Evolutionary conservation across 2,113 vertebrate species (phyloP).

Genomic region (Mystacornis crossleyi): DNA sequence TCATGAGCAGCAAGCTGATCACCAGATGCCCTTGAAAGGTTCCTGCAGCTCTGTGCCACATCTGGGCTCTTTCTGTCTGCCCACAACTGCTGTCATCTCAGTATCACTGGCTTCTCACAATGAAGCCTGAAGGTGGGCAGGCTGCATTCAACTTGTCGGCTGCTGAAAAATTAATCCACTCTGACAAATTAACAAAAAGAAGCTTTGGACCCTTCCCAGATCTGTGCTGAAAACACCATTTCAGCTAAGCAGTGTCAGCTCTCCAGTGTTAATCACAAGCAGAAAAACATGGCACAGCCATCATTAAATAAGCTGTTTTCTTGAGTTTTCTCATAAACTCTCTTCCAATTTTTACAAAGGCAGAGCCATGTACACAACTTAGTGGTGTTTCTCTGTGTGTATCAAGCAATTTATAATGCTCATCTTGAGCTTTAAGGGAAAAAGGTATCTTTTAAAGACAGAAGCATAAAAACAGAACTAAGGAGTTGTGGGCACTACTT

Average conservation of each 20-base stretch:
- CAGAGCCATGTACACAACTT: not conserved
- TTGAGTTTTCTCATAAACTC: not conserved
- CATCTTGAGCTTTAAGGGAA: not conserved
- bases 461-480: not conserved
- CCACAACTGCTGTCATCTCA: not conserved
- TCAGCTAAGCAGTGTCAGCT: not conserved
- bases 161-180: conserved; percentile 66
- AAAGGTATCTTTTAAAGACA: not conserved
- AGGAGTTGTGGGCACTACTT: not conserved
- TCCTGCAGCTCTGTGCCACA: not conserved
- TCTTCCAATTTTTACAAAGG: not conserved
- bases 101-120: not conserved
- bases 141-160: not conserved
- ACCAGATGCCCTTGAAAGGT: not conserved
- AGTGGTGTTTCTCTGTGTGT: not conserved
- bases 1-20: conserved; percentile 11
- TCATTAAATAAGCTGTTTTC: not conserved
- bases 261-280: not conserved
- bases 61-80: conserved; percentile 38
- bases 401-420: not conserved
- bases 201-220: conserved; percentile 29
- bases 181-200: conserved; percentile 60
- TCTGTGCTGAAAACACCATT: not conserved
- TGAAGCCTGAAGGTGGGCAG: not conserved
- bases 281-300: not conserved